phyloP scores from a whole-genome alignment of 2,113 vertebrate genomes.

The Gymnobelideus leadbeateri region DNA sequence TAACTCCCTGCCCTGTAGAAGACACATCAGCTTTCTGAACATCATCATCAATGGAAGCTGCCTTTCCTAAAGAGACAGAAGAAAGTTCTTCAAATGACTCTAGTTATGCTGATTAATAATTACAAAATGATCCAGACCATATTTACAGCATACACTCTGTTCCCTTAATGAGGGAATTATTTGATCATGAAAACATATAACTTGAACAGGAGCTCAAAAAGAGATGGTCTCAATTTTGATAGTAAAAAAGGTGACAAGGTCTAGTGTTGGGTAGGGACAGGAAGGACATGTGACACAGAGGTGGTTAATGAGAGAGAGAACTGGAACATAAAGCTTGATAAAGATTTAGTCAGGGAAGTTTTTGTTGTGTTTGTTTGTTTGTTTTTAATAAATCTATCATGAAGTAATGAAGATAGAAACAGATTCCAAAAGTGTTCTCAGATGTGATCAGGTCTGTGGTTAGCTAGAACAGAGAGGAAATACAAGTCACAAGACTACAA shows the following conservation, averaged over 20 bases:
- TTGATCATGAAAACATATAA: background rate
- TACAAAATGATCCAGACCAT: background rate
- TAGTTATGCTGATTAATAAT: background rate
- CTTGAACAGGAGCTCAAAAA: background rate
- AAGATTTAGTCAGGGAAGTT: background rate
- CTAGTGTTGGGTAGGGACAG: background rate
- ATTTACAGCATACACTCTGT: background rate
- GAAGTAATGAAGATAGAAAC: background rate
- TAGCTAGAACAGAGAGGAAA: background rate
- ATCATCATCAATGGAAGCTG: conserved; percentile 93
- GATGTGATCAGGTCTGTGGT: background rate
- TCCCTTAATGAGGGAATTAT: background rate
- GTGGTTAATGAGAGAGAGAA: background rate
- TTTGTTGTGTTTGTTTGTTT: background rate
- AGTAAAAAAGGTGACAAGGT: background rate
- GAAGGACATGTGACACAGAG: background rate
- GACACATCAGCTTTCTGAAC: conserved; percentile 99
- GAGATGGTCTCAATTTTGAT: background rate
- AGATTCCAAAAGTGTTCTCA: background rate
- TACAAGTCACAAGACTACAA: background rate
- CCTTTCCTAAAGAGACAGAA: conserved; percentile 89
- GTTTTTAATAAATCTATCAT: background rate
- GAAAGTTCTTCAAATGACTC: conserved; percentile 18
- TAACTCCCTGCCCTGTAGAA: conserved; percentile 98
- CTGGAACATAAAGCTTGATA: background rate